These are phyloP conservation scores for Papilio demoleus DNA, from an alignment of 2,888 invertebrate species.

Conservation along the genomic window DNA sequence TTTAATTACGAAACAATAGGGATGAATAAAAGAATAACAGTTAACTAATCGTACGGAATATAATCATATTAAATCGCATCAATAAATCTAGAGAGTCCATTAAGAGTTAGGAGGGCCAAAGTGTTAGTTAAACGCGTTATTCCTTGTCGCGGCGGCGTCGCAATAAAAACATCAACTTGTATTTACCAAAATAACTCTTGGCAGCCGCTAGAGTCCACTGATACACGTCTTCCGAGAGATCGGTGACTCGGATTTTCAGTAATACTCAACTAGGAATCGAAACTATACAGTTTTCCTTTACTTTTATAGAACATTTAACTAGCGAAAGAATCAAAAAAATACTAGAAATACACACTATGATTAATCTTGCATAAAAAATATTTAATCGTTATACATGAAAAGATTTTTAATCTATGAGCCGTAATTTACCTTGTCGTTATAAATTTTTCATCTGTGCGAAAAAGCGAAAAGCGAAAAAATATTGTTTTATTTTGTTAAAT, in stretches of 20 bases:
- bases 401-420: neutral
- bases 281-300: constrained; percentile 9
- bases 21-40: neutral
- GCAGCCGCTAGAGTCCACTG: constrained; percentile 71
- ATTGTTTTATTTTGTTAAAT: too few relatives aligned
- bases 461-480: too few relatives aligned
- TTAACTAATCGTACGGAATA: neutral
- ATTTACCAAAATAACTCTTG: constrained; percentile 83
- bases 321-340: neutral
- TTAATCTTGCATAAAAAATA: too few relatives aligned
- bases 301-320: neutral
- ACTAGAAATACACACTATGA: too few relatives aligned
- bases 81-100: constrained; percentile 78
- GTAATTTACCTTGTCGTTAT: neutral
- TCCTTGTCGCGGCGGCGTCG: constrained; percentile 72
- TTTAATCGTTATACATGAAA: too few relatives aligned
- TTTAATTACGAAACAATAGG: too few relatives aligned
- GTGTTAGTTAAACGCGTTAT: constrained; percentile 76
- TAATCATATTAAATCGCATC: constrained; percentile 62
- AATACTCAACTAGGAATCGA: constrained; percentile 41
- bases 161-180: constrained; percentile 82
- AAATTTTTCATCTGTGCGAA: neutral
- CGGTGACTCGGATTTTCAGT: constrained; percentile 44
- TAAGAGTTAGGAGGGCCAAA: constrained; percentile 71
- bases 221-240: constrained; percentile 63